Conservation (phyloP, 2,113 vertebrate genomes). For the Sphyrna mokarran region DNA sequence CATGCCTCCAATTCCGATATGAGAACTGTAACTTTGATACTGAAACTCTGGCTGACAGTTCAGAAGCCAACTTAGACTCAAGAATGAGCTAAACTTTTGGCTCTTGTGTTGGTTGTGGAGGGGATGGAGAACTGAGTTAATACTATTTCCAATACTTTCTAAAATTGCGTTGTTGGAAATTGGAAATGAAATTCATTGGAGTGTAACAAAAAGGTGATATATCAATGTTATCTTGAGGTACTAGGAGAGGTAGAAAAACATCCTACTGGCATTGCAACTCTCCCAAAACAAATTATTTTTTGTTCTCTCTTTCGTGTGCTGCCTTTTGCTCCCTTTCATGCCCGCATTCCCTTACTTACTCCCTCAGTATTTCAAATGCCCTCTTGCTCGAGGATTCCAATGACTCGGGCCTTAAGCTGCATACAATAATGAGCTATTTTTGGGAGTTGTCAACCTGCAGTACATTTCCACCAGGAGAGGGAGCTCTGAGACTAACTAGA, state of each 20-base stretch:
- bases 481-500: not conserved
- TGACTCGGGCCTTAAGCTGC: not conserved
- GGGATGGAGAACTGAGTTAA: not conserved
- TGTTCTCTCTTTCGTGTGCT: not conserved
- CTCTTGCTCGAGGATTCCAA: not conserved
- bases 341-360: not conserved
- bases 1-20: too few species aligned
- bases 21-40: too few species aligned
- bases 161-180: not conserved
- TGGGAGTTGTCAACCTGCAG: not conserved
- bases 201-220: not conserved
- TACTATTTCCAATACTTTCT: not conserved
- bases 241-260: not conserved
- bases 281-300: not conserved
- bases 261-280: not conserved
- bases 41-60: too few species aligned
- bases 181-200: too few species aligned
- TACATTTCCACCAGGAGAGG: not conserved
- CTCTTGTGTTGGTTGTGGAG: too few species aligned
- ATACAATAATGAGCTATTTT: not conserved
- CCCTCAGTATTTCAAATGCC: not conserved
- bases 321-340: too few species aligned
- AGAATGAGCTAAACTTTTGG: too few species aligned
- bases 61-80: too few species aligned
- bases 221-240: not conserved